Evolutionary conservation across 2,888 invertebrate genomes (phyloP), one percentile per base, ranked within the genome.

Genomic region (Chironomus tentans): DNA sequence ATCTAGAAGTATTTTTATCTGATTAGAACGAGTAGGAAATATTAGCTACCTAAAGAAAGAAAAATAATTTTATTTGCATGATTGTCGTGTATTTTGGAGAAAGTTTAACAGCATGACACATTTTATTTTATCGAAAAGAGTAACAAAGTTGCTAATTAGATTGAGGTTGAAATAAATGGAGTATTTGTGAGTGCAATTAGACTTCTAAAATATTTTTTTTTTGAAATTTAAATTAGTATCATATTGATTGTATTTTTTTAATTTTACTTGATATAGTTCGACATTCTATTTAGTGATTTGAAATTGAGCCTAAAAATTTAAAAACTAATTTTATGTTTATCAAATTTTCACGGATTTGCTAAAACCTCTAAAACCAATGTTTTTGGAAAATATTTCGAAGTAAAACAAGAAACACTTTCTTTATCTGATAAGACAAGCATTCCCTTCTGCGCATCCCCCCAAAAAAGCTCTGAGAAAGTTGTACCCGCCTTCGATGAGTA

Each of bases 381-480:
- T 22, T 18, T 38, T 2, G 10, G 0, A 38, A 38, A 10, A 38
- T 38, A 10, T 38, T 10, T 2, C 10, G 10, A 7, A 38, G 38
- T 10, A 38, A 10, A 2, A 10, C 38, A 7, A 10, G 38, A 38
- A 38, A 10, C 7, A 38, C 0, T 38, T 68, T 22, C 15, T 68
- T 68, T 38, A 68, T 68, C 68, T 15, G 28, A 46, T 46, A 68
- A 68, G 18, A 46, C 68, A 68, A 18, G n/a, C 4, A 56, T 46
- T 68, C 38, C n/a, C 46, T 46, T 68, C 71, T 71, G 71, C 71
- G 71, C 71, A 71, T 50, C 22, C 22, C 24, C 22, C 70, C 46
- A 18, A 12, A 50, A 48, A 70, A 71, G 72, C 72, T 72, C 22
- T 50, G n/a, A 72, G 72, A 61, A 70, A 70, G 28, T 61, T 72